phyloP scores from a whole-genome alignment of 2,113 vertebrate genomes.

The Ictalurus furcatus region DNA sequence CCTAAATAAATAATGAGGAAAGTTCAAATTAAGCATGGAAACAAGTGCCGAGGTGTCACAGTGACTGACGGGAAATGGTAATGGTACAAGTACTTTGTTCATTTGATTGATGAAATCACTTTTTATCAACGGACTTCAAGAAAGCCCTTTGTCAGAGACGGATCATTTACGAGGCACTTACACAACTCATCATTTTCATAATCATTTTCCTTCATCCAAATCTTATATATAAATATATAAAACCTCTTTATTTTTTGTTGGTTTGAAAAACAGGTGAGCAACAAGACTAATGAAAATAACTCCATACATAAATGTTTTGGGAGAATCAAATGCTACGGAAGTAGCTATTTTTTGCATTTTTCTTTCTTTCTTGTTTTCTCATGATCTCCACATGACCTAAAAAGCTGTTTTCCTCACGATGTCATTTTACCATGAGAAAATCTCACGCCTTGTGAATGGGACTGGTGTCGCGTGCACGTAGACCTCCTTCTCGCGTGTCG shows the following conservation, averaged over 20 bases:
- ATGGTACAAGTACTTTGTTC: slow-evolving; percentile 6
- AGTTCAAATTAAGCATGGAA: not conserved
- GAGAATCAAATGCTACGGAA: not conserved
- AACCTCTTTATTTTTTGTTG: slow-evolving; percentile 27
- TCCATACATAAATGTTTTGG: not conserved
- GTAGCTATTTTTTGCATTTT: no score
- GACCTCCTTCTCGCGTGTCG: no score
- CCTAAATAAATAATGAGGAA: slow-evolving; percentile 17
- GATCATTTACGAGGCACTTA: not conserved
- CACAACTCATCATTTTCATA: not conserved
- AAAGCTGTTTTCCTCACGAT: no score
- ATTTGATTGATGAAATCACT: not conserved
- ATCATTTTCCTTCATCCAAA: not conserved
- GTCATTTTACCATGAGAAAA: no score
- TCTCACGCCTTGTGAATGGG: no score
- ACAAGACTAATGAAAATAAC: not conserved
- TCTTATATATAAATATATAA: no score
- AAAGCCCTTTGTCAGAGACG: not conserved
- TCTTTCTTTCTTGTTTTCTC: no score
- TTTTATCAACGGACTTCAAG: not conserved
- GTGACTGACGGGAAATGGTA: not conserved
- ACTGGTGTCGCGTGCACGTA: no score
- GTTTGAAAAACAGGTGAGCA: slow-evolving; percentile 24
- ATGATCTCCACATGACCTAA: no score
- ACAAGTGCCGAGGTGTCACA: slow-evolving; percentile 13